Evolutionary conservation across 2,113 vertebrate species (phyloP).

Genomic region (Phycodurus eques): DNA sequence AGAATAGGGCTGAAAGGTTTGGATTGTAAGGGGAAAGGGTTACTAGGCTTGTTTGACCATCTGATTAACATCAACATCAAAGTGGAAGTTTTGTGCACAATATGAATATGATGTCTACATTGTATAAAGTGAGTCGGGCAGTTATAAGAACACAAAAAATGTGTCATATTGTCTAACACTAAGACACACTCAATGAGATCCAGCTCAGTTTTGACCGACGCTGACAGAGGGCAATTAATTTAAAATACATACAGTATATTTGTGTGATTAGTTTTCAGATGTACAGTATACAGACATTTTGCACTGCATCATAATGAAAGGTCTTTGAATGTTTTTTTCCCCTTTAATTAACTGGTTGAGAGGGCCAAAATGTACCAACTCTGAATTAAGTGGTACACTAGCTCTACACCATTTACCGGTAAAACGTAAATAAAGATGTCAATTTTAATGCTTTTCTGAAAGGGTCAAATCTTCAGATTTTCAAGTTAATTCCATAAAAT

Average conservation of each 20-base stretch:
- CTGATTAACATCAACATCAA: background rate
- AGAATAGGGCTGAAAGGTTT: background rate
- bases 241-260: no score
- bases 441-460: conserved; percentile 5
- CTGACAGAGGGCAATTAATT: no score
- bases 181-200: background rate
- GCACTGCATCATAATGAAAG: no score
- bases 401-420: background rate
- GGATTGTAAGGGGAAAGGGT: background rate
- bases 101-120: background rate
- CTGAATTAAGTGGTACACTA: no score
- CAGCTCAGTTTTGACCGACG: conserved; percentile 12
- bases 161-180: background rate
- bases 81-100: background rate
- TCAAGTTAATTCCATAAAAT: background rate
- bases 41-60: background rate
- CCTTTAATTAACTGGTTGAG: no score
- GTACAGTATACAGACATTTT: no score
- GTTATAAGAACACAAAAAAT: background rate
- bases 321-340: no score
- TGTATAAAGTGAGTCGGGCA: background rate
- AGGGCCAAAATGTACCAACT: no score
- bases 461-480: conserved; percentile 5
- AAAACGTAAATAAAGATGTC: background rate
- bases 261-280: no score